phyloP scores from a whole-genome alignment of 2,797 vertebrate genomes.

The Peromyscus eremicus region DNA sequence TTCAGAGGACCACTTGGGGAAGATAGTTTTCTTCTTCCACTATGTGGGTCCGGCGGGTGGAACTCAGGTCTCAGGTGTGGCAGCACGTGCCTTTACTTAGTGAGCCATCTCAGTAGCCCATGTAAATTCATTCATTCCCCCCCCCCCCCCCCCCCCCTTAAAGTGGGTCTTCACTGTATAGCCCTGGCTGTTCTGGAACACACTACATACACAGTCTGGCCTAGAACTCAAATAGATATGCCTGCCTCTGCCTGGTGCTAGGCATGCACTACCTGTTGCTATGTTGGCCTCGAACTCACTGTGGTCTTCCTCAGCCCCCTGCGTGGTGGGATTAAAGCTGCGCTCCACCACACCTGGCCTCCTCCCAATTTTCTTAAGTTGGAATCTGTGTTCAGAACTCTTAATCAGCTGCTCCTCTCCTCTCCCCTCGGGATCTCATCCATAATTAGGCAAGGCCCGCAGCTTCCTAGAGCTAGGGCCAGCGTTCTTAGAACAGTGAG shows the following conservation, averaged over 20 bases:
- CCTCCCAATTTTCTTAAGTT: background rate
- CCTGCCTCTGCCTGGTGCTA: background rate
- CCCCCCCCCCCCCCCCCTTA: no score
- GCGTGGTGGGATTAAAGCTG: background rate
- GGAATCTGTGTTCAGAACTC: background rate
- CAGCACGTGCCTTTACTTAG: background rate
- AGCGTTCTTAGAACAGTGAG: background rate
- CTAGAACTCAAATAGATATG: background rate
- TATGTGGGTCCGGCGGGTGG: background rate
- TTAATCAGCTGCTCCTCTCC: background rate
- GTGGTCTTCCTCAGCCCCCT: background rate
- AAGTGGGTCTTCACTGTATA: background rate
- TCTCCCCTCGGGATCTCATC: rapidly evolving
- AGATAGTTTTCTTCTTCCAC: background rate
- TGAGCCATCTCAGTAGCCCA: background rate
- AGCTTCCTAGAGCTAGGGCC: background rate
- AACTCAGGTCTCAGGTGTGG: background rate
- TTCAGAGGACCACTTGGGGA: background rate
- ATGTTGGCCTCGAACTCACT: background rate
- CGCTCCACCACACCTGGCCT: background rate
- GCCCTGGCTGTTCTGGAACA: background rate
- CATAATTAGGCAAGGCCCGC: background rate
- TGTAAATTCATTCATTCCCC: no score
- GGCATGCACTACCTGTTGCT: background rate
- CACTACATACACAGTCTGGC: background rate